Evolutionary conservation across 2,888 invertebrate species (phyloP), one percentile per base, ranked within the genome.

Genomic region (Pseudeuparius sepicola): DNA sequence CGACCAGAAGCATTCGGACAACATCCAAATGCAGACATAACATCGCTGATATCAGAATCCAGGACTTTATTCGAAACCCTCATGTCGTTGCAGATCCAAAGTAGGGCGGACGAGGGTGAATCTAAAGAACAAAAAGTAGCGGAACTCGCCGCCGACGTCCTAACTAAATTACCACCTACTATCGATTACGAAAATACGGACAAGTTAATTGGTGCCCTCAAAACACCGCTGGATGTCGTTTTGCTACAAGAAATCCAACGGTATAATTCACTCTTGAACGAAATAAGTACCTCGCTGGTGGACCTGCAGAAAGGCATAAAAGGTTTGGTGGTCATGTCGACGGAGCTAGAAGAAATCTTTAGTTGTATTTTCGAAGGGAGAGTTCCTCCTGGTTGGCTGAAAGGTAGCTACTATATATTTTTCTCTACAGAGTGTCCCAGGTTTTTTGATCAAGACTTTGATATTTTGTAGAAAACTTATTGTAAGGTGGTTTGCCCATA

Each of bases 1-100:
- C 76, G 78, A 45, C 88, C 90, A 0, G 88, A 89, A 65, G 84
- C 81, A 0, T 84, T 90, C 50, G 90, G 90, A 0, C 89, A 90
- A 55, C 89, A 90, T 61, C 75, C 84, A 2, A 89, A 90, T 49
- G 89, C 89, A 0, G 90, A 90, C 56, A 87, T 92, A 43, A 77
- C 85, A 3, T 86, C 85, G 1, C 71, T 85, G 26, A 87, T 89
- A 24, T 78, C 78, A 54, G 88, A 89, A 53, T 78, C 85, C 0
- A 61, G 78, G 41, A 67, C 71, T 36, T 67, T 89, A 58, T 86
- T 86, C 52, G 75, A 78, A 33, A 86, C 86, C 0, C 61, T 90
- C 24, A 75, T 87, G 58, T 75, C 80, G 2, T 67, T 90, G 45
- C 81, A 87, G 47, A 74, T 79, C 4, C 78, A 83, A 35, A 66